Conservation (phyloP, 2,113 vertebrate genomes). For the Rousettus leschenaultii region DNA sequence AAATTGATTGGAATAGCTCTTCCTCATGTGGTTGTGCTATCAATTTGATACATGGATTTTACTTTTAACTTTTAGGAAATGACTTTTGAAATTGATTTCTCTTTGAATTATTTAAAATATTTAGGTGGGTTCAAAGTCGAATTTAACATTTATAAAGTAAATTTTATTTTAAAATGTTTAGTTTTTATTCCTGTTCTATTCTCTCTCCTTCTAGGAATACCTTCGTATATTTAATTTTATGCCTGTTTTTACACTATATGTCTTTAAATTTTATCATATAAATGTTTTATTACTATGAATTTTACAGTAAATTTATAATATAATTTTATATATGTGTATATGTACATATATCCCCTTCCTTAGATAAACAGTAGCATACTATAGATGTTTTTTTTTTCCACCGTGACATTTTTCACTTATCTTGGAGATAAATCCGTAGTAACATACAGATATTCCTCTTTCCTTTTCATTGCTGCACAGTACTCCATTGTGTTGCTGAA, state of each 20-base stretch:
- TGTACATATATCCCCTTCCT: background rate
- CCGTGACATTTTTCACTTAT: background rate
- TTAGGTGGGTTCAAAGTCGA: background rate
- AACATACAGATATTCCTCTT: background rate
- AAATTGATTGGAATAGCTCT: background rate
- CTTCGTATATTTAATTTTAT: background rate
- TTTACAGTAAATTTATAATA: background rate
- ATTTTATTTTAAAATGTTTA: background rate
- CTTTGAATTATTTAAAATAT: background rate
- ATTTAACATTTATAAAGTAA: background rate
- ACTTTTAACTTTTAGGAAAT: background rate
- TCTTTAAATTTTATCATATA: background rate
- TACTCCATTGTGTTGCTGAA: background rate
- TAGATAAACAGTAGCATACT: background rate
- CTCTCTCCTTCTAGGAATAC: background rate
- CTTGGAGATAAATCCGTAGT: background rate
- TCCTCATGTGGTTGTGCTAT: background rate
- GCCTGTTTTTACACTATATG: background rate
- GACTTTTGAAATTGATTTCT: background rate
- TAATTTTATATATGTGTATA: background rate
- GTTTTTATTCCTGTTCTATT: background rate
- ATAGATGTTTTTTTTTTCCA: background rate
- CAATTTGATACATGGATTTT: background rate
- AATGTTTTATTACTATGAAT: background rate
- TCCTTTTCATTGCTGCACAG: background rate